phyloP scores from a whole-genome alignment of 2,113 vertebrate species.

The Hepsetus odoe region DNA sequence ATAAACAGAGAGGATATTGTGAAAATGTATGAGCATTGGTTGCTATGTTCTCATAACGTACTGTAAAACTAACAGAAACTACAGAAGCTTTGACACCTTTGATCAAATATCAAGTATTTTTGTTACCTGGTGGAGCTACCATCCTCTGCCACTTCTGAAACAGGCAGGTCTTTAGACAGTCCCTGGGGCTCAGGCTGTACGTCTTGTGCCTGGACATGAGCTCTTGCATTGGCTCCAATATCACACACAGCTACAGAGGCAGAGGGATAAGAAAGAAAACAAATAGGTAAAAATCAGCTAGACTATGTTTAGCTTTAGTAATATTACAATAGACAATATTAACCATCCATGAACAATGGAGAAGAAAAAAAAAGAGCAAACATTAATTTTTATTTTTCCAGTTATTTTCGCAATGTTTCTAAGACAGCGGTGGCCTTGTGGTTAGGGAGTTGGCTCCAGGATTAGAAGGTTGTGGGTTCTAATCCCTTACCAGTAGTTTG shows the following conservation, averaged over 20 bases:
- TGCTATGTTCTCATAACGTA: too few relatives aligned
- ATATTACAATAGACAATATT: background rate
- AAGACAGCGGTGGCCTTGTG: too few relatives aligned
- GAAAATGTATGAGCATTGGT: too few relatives aligned
- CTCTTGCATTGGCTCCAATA: slow-evolving; percentile 99
- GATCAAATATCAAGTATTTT: background rate
- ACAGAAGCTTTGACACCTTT: too few relatives aligned
- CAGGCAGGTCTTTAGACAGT: slow-evolving; percentile 99
- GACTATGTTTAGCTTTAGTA: background rate
- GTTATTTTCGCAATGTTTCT: too few relatives aligned
- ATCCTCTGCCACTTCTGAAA: slow-evolving; percentile 99
- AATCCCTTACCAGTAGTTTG: too few relatives aligned
- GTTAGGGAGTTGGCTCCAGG: too few relatives aligned
- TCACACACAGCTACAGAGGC: slow-evolving; percentile 90
- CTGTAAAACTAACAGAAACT: too few relatives aligned
- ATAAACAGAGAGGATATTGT: background rate
- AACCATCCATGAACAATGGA: too few relatives aligned
- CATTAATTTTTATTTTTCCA: too few relatives aligned
- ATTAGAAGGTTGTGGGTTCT: too few relatives aligned
- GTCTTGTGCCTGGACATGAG: slow-evolving; percentile 99
- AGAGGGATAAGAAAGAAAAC: background rate
- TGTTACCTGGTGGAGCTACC: slow-evolving; percentile 95
- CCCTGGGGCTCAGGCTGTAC: slow-evolving; percentile 97
- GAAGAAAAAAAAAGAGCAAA: background rate
- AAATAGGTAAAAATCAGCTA: background rate